Percentiles rank a stretch among this genome's conserved stretches.
Conservation (phyloP, 2,797 vertebrate species). For the Xiphophorus birchmanni region DNA sequence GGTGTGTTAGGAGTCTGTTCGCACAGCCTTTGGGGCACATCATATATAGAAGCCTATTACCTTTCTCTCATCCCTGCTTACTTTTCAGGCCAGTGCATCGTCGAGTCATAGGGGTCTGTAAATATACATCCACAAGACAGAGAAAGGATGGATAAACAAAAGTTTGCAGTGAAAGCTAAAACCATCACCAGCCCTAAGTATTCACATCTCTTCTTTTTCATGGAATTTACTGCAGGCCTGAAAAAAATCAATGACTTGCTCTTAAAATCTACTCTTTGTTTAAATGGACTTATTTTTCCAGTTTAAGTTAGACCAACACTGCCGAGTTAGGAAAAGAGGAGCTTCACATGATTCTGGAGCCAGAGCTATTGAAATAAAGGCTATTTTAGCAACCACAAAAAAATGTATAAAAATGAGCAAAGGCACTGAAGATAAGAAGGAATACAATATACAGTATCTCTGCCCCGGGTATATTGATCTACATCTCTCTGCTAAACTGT, state of each 20-base stretch:
- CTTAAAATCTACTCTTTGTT: not conserved
- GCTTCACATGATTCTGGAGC: not conserved
- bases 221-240: not conserved
- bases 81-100: not conserved
- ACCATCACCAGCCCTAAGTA: not conserved
- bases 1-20: slow-evolving; percentile 18
- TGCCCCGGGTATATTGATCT: not conserved
- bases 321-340: not conserved
- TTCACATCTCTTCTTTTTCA: not conserved
- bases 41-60: slow-evolving; percentile 1
- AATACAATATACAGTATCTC: not conserved
- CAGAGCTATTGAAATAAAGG: not conserved
- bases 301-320: not conserved
- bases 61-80: not conserved
- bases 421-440: not conserved
- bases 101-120: not conserved
- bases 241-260: not conserved
- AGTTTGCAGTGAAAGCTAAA: not conserved
- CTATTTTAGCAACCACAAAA: not conserved
- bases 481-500: not conserved
- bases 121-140: not conserved
- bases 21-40: slow-evolving; percentile 7
- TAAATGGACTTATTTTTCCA: not conserved
- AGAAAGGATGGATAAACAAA: not conserved
- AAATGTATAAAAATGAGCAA: not conserved